Percentiles rank a stretch among this genome's conserved stretches.
phyloP scores from a whole-genome alignment of 2,797 vertebrate genomes.

The Potorous gilbertii region DNA sequence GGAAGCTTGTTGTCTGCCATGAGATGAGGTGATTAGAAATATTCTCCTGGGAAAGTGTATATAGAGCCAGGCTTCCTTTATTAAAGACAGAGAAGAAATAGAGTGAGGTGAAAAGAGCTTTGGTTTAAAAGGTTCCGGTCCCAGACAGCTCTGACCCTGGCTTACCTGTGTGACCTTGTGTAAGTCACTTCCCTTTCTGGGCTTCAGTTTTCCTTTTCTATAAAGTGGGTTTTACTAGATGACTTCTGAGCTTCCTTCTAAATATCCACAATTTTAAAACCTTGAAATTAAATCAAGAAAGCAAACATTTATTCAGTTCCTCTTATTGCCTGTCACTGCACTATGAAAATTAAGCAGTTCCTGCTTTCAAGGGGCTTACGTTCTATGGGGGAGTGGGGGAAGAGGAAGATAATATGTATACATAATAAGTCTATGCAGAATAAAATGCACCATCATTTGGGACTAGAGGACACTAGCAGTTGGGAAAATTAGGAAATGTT shows the following conservation, averaged over 20 bases:
- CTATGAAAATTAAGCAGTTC: background rate
- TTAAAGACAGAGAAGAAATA: background rate
- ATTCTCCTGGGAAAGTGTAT: background rate
- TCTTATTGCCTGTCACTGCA: background rate
- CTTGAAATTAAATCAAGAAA: background rate
- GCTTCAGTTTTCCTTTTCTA: background rate
- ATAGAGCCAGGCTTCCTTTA: background rate
- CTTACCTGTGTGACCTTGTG: background rate
- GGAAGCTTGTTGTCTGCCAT: background rate
- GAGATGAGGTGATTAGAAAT: background rate
- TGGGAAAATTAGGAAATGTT: background rate
- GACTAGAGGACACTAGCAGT: background rate
- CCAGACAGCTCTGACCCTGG: background rate
- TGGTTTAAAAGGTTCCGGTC: background rate
- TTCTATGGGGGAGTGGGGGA: background rate
- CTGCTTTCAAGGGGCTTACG: background rate
- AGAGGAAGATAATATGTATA: background rate
- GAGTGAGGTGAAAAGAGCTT: background rate
- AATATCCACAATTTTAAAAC: background rate
- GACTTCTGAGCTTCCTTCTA: background rate
- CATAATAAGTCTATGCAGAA: background rate
- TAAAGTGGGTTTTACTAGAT: background rate
- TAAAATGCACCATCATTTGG: background rate
- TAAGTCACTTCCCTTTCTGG: background rate
- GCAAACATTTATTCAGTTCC: background rate